These are phyloP conservation scores for Hydrolagus colliei DNA, from an alignment of 2,797 vertebrate species.

Conservation along the genomic window DNA sequence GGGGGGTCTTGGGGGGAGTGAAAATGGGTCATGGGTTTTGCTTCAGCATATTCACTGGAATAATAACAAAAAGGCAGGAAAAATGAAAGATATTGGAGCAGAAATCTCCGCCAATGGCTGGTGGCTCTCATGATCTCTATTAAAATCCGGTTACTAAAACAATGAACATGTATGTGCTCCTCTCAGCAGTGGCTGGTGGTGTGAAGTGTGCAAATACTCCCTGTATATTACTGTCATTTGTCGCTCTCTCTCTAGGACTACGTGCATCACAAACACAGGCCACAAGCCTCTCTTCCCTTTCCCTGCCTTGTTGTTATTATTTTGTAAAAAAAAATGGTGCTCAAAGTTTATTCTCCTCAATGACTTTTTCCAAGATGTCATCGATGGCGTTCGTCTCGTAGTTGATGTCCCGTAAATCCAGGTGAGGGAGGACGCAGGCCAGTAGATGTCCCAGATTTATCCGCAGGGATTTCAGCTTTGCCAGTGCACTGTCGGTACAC, in stretches of 20 bases:
- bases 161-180: neutral
- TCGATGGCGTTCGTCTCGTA: slow-evolving; percentile 61
- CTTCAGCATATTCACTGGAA: too few relatives aligned
- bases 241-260: neutral
- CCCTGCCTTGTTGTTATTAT: too few relatives aligned
- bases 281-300: neutral
- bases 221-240: neutral
- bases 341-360: slow-evolving; percentile 58
- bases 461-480: slow-evolving; percentile 54
- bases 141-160: slow-evolving; percentile 20
- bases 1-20: too few relatives aligned
- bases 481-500: slow-evolving; percentile 49
- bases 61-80: neutral
- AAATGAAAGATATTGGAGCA: neutral
- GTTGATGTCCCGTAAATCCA: slow-evolving; percentile 67
- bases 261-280: neutral
- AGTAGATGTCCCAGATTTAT: slow-evolving; percentile 66
- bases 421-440: slow-evolving; percentile 60
- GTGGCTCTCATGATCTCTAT: slow-evolving; percentile 4
- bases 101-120: neutral
- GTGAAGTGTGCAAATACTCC: neutral
- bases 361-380: slow-evolving; percentile 69
- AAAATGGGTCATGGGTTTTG: neutral
- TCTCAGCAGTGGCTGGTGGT: neutral
- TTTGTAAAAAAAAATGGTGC: neutral